Base-by-base conservation (phyloP, 2,113 vertebrate species). In the Aplodontia rufa region DNA sequence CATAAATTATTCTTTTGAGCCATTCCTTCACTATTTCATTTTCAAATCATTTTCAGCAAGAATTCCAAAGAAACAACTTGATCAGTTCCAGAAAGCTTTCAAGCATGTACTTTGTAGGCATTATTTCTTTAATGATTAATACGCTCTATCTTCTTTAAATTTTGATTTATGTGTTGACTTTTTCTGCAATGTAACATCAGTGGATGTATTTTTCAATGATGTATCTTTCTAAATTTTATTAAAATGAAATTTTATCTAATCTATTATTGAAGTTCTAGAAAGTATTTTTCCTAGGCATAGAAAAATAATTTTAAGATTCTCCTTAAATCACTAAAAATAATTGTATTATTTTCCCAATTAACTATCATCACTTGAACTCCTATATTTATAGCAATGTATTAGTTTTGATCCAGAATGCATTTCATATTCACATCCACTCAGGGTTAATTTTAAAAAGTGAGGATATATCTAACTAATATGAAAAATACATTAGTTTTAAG, bases 401-500 rank as follows among this genome's bases (percentile, higher is more conserved):
- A 93, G 49, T 79, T 85, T 82, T 89, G 19, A 71, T 26, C 66
- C 26, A 58, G 5, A 51, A 22, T 68, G 85, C 28, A 94, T 60
- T 93, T 92, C 71, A 19, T n/a, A 20, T 58, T 66, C 5, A 51
- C 55, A 90, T 95, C 96, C 58, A 92, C 14, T 80, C 6, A 78
- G 26, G 8, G 9, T 3, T 96, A 40, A 93, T 93, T 96, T 92
- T 95, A 40, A 28, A 87, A 87, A 80, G 76, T 81, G 58, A 92
- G 5, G 49, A 80, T 82, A 90, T 32, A 94, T 87, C 45, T 87
- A 84, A 7, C 51, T 42, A 92, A 90, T 62, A 79, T 60, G 22
- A 45, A 78, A 86, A 81, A 60, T 90, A 49, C 84, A 6, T 79
- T 58, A 79, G 58, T 87, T 93, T 96, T 49, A 72, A 89, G 51